Evolutionary conservation across 2,888 invertebrate species (phyloP), one percentile per base, ranked within the genome.

Genomic region (Julus scandinavius): DNA sequence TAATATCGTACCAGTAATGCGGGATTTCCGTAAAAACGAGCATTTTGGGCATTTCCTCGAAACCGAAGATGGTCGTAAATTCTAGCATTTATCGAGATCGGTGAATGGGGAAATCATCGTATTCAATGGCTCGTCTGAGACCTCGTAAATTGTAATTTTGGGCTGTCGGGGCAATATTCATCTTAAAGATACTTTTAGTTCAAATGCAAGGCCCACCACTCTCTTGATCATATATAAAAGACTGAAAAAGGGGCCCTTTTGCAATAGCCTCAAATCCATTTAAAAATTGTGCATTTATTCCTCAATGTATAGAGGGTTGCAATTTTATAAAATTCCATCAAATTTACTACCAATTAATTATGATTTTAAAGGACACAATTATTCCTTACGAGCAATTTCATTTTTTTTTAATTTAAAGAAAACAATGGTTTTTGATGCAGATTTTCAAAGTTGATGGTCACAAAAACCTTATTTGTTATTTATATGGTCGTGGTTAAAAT

Each of bases 141-240:
- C n/a, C 63, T 63, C 63, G n/a, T 63, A 63, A 63, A 63, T 63
- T 63, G 58, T 63, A 63, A 63, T 63, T 63, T 63, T 63, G n/a
- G 58, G 17, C 58, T n/a, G 17, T 1, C n/a, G 1, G 58, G n/a
- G 54, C 54, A 54, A 15, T 54, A 54, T 54, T 9, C 54, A 54
- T 15, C 54, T 2, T 54, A 54, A 63, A 63, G 15, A n/a, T n/a
- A n/a, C 58, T 63, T n/a, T 63, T 6, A n/a, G 17, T 4, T 63
- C 2, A 63, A 63, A n/a, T 63, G 58, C 58, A 63, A 63, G 58
- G 3, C n/a, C n/a, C 58, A 63, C 58, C 58, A n/a, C 58, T n/a
- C 58, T 63, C 58, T n/a, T n/a, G 11, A n/a, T n/a, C 58, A 63
- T n/a, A 5, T 63, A 63, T n/a, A 63, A 63, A n/a, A n/a, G 5